phyloP scores from a whole-genome alignment of 1,140 invertebrate genomes.

The Ctenoplectra terminalis region DNA sequence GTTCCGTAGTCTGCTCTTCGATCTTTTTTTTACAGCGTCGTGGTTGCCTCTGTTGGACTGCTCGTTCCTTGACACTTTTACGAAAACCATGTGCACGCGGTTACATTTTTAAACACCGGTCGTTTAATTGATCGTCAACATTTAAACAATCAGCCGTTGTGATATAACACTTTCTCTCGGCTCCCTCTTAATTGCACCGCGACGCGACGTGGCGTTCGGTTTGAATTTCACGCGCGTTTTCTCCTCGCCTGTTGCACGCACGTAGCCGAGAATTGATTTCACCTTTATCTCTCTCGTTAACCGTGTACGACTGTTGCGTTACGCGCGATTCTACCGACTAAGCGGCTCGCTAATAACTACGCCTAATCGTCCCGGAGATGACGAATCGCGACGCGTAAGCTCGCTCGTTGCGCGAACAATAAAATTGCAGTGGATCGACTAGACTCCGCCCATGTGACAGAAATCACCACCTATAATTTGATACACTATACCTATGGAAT shows the following conservation, averaged over 20 bases:
- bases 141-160: conserved; percentile 51
- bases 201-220: conserved; percentile 1
- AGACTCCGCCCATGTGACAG: neutral
- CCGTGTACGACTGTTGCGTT: conserved; percentile 11
- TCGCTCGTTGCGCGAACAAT: neutral
- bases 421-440: neutral
- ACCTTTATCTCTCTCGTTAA: conserved; percentile 53
- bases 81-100: neutral
- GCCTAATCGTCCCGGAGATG: conserved; percentile 29
- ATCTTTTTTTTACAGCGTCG: neutral
- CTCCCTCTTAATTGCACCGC: conserved; percentile 28
- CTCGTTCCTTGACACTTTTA: neutral
- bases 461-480: neutral
- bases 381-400: conserved; percentile 37
- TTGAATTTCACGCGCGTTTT: conserved; percentile 59
- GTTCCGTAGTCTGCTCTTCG: neutral
- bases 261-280: conserved; percentile 56
- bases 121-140: conserved; percentile 37
- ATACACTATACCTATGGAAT: neutral
- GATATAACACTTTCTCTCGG: conserved; percentile 55
- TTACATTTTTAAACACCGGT: neutral
- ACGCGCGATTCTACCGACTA: conserved; percentile 13
- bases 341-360: conserved; percentile 13
- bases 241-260: conserved; percentile 12
- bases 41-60: conserved; percentile 24